phyloP scores from a whole-genome alignment of 2,888 invertebrate species.

The Coleophora deauratella region DNA sequence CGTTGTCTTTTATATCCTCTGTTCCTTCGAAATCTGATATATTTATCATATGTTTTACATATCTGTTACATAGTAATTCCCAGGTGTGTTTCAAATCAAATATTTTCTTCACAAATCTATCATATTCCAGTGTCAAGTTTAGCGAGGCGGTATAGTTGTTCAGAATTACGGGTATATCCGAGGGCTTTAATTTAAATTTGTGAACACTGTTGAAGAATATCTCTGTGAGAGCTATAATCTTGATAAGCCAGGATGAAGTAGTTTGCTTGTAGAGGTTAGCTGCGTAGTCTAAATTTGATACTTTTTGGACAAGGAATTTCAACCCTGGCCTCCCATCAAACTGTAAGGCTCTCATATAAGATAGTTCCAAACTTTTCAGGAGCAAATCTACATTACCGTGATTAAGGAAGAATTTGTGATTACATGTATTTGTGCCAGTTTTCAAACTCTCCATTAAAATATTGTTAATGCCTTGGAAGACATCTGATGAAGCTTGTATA shows the following conservation, averaged over 20 bases:
- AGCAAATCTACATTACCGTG: conserved; percentile 79
- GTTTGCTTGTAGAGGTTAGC: conserved; percentile 95
- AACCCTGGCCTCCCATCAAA: conserved; percentile 94
- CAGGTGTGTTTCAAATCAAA: conserved; percentile 76
- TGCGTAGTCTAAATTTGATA: conserved; percentile 87
- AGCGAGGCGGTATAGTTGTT: conserved; percentile 72
- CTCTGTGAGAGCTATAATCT: conserved; percentile 89
- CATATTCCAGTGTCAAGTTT: conserved; percentile 69
- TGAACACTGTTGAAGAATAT: conserved; percentile 84
- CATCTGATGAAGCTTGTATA: conserved; percentile 80
- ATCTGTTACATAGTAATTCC: conserved; percentile 75
- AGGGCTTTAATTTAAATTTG: conserved; percentile 75
- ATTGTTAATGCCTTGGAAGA: conserved; percentile 76
- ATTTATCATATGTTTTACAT: conserved; percentile 61
- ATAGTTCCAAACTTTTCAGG: conserved; percentile 85
- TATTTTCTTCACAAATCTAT: conserved; percentile 74
- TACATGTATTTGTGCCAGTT: conserved; percentile 57
- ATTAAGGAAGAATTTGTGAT: conserved; percentile 66
- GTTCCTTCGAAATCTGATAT: conserved; percentile 56
- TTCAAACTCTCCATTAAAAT: conserved; percentile 71
- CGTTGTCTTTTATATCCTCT: conserved; percentile 41
- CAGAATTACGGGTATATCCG: conserved; percentile 76
- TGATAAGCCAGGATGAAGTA: conserved; percentile 92
- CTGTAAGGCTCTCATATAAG: conserved; percentile 86
- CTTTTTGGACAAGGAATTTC: conserved; percentile 95